Conservation (phyloP, 2,888 invertebrate species). For the Parapristionchus giblindavisi region DNA sequence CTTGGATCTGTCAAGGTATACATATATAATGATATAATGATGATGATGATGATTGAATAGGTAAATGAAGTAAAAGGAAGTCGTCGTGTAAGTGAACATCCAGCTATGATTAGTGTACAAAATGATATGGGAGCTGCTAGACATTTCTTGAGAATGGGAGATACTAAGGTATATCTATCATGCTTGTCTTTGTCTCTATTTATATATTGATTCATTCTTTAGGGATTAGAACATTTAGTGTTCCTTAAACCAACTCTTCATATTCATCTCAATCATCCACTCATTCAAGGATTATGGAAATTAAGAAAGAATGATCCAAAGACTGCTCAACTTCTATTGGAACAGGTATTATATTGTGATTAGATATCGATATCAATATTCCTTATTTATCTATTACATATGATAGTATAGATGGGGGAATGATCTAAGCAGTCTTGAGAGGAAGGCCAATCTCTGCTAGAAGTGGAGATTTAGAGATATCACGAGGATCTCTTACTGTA, state of each 20-base stretch:
- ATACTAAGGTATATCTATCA: constrained; percentile 67
- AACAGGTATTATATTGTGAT: constrained; percentile 82
- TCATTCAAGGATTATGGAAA: constrained; percentile 86
- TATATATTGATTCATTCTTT: neutral
- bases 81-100: constrained; percentile 84
- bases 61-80: constrained; percentile 76
- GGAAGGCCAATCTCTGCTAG: constrained; percentile 11
- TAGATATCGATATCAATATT: neutral
- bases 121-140: constrained; percentile 92
- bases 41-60: constrained; percentile 74
- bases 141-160: constrained; percentile 84
- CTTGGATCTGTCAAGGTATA: constrained; percentile 77
- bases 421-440: constrained; percentile 26
- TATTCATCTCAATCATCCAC: constrained; percentile 89
- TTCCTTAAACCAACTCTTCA: constrained; percentile 84
- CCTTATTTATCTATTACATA: neutral
- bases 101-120: constrained; percentile 89
- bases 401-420: neutral
- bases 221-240: constrained; percentile 77
- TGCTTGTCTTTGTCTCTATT: neutral
- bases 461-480: constrained; percentile 11
- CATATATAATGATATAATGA: constrained; percentile 74
- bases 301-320: constrained; percentile 81
- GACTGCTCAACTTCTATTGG: constrained; percentile 83
- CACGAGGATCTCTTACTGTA: constrained; percentile 3